Base-by-base conservation (phyloP, 2,797 vertebrate species). In the Cossypha niveicapilla region DNA sequence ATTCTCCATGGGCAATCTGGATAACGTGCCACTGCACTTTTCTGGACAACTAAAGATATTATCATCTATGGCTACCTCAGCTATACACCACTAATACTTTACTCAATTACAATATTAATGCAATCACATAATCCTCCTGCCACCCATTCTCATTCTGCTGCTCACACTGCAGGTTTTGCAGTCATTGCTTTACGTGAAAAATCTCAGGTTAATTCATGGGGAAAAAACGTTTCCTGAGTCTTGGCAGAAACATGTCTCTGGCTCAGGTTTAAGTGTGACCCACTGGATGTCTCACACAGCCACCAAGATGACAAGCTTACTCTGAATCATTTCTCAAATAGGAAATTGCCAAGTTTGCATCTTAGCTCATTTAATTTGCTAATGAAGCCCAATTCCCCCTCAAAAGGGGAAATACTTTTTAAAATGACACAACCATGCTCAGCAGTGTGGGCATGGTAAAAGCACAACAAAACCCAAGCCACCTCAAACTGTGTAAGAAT, bases 331-430 rank as follows among this genome's bases (percentile, higher is more conserved):
- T 86, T 78, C 66, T 84, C 86, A 92, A 84, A 84, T 16, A 84
- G 54, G 30, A 82, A 94, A 72, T 37, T 41, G 83, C 80, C 62
- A 93, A 68, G 74, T 81, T 86, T 78, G 80, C 86, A 68, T 54
- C 66, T 88, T 19, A 57, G 82, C 73, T 86, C 62, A 18, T 77
- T 94, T 94, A 42, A 93, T 86, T 86, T 93, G 83, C 80, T 94
- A 88, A 76, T 86, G 70, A 96, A 96, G 87, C 32, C n/a, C 21
- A 34, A 41, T 48, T 77, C 61, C 62, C 63, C 65, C 35, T 75
- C 78, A 57, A 76, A 86, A 86, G 57, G 67, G 44, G 45, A 74
- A 92, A 73, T 15, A n/a, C 5, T 50, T 58, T 62, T 44, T 8
- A 30, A 82, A 91, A 87, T 39, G 51, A 61, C 53, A 83, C 57